These are phyloP conservation scores for Ptychoptera contaminata DNA, from an alignment of 2,888 invertebrate species.

Conservation along the genomic window DNA sequence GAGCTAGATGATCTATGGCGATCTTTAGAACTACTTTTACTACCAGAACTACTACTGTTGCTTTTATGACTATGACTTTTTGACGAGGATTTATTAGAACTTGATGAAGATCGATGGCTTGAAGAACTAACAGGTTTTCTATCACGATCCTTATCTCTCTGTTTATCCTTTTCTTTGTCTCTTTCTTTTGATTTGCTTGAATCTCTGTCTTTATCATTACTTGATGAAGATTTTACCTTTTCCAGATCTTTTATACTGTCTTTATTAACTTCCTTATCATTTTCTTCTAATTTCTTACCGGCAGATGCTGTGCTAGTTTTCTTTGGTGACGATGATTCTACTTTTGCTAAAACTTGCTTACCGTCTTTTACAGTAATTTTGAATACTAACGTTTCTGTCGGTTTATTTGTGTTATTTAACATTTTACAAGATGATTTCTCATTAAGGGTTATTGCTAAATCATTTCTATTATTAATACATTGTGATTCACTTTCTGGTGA, in stretches of 20 bases:
- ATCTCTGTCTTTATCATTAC: constrained; percentile 12
- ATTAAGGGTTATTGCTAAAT: too few relatives aligned
- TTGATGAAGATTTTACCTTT: constrained; percentile 17
- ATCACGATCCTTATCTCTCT: constrained; percentile 15
- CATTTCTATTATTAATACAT: too few relatives aligned
- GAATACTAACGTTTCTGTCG: constrained; percentile 27
- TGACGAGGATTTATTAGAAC: constrained; percentile 6
- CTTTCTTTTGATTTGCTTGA: constrained; percentile 14
- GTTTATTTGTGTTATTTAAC: too few relatives aligned
- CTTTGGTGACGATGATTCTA: constrained; percentile 13
- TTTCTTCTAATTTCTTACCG: background rate
- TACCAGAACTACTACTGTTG: background rate
- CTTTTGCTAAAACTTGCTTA: constrained; percentile 42
- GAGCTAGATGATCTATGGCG: constrained; percentile 17
- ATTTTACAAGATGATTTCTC: too few relatives aligned
- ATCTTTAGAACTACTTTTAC: constrained; percentile 24
- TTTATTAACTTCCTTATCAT: constrained; percentile 31
- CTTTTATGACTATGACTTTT: constrained; percentile 5
- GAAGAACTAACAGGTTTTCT: constrained; percentile 4
- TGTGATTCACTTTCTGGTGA: too few relatives aligned
- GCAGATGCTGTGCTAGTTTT: background rate
- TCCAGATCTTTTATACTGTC: constrained; percentile 33
- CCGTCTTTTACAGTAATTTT: constrained; percentile 59
- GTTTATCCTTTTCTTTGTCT: constrained; percentile 11
- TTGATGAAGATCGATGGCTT: constrained; percentile 1